These are phyloP conservation scores for Tenualosa ilisha DNA, from an alignment of 2,797 vertebrate genomes.

Conservation along the genomic window DNA sequence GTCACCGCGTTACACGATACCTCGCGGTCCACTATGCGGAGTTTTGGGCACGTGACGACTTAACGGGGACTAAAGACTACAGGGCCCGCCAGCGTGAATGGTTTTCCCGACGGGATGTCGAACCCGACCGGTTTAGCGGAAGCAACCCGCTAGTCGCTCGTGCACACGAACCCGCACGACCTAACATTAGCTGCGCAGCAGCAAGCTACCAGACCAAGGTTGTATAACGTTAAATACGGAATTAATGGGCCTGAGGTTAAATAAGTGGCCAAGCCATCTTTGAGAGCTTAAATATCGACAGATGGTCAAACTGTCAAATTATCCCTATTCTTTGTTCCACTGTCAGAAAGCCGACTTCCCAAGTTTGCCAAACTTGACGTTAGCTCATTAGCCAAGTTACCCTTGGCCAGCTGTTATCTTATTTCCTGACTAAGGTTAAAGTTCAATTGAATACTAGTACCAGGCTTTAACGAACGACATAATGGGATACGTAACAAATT, in stretches of 20 bases:
- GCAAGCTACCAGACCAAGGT: background rate
- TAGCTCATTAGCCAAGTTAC: background rate
- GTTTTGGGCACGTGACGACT: constrained; percentile 10
- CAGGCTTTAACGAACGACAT: no score
- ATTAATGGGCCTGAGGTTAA: background rate
- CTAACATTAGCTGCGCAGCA: background rate
- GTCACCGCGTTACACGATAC: background rate
- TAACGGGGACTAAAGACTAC: background rate
- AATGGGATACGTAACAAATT: background rate
- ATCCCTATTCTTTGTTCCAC: background rate
- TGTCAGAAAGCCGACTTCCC: background rate
- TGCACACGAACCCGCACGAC: background rate
- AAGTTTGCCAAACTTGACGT: background rate
- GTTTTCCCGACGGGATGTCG: background rate
- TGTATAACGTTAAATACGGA: background rate
- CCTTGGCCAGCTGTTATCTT: background rate
- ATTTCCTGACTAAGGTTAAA: constrained; percentile 6
- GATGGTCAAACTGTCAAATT: background rate
- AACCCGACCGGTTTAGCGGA: background rate
- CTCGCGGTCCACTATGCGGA: background rate
- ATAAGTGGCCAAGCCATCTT: background rate
- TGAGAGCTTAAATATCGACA: background rate
- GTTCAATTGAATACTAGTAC: background rate
- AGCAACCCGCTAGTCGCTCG: background rate
- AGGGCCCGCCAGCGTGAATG: background rate